These are phyloP conservation scores for Caenorhabditis inopinata DNA, from an alignment of 1,140 invertebrate genomes.

Conservation along the genomic window DNA sequence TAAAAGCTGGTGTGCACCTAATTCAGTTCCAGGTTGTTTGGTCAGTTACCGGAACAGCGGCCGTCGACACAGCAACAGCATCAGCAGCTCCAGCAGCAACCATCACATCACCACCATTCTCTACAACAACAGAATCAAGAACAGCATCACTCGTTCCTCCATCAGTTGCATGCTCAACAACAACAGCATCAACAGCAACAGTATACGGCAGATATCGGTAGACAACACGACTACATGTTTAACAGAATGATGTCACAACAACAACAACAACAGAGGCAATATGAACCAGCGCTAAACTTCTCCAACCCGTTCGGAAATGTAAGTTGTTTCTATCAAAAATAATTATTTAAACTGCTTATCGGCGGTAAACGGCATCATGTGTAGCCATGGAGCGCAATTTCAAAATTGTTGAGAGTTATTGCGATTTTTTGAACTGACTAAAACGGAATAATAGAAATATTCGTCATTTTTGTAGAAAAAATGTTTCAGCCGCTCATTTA, in stretches of 20 bases:
- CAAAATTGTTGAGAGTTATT: too few relatives aligned
- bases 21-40: slow-evolving; percentile 30
- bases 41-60: background rate
- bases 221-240: slow-evolving; percentile 1
- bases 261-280: background rate
- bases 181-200: slow-evolving; percentile 11
- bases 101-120: background rate
- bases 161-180: background rate
- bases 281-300: background rate
- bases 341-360: too few relatives aligned
- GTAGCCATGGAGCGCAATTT: too few relatives aligned
- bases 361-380: too few relatives aligned
- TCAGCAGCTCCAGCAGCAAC: background rate
- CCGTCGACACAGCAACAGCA: background rate
- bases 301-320: background rate
- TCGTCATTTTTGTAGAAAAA: too few relatives aligned
- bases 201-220: background rate
- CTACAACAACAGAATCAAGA: background rate
- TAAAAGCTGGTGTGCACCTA: too few relatives aligned
- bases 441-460: too few relatives aligned
- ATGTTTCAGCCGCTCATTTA: too few relatives aligned
- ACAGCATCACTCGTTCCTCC: background rate
- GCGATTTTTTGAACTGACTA: too few relatives aligned
- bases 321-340: background rate
- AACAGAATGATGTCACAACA: background rate